phyloP scores from a whole-genome alignment of 2,888 invertebrate species.

The Drosophila borealis region DNA sequence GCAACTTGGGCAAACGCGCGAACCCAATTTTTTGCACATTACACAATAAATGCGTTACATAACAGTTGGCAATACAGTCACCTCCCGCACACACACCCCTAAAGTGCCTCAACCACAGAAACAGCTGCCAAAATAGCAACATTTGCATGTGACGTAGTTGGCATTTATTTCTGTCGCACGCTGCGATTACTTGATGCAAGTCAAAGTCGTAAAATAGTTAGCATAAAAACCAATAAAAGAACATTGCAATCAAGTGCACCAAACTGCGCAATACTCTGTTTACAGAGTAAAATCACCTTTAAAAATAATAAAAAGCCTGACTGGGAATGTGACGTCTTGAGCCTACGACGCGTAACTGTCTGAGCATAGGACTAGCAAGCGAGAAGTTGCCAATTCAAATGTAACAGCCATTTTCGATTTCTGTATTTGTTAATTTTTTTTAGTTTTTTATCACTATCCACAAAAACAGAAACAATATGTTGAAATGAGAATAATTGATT shows the following conservation, averaged over 20 bases:
- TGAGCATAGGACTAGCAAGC: no score
- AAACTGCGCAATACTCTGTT: not conserved
- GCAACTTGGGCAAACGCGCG: constrained; percentile 57
- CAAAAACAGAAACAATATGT: no score
- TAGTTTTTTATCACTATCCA: no score
- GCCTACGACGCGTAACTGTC: no score
- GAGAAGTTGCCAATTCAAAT: no score
- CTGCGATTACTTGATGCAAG: constrained; percentile 64
- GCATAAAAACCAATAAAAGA: not conserved
- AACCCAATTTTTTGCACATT: constrained; percentile 73
- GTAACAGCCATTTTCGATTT: no score
- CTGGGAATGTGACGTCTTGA: not conserved
- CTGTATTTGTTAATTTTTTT: no score
- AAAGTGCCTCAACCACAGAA: not conserved
- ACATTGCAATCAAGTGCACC: not conserved
- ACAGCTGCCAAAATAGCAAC: constrained; percentile 60
- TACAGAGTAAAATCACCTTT: not conserved
- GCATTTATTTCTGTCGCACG: constrained; percentile 70
- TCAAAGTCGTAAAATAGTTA: constrained; percentile 17
- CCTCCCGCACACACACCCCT: not conserved
- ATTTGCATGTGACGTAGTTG: constrained; percentile 53
- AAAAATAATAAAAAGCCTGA: not conserved
- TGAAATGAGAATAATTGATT: no score
- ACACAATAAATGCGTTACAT: constrained; percentile 49
- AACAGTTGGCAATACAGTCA: constrained; percentile 18